Percentiles rank a stretch among this genome's conserved stretches.
These are phyloP conservation scores for Trinectes maculatus DNA, from an alignment of 2,113 vertebrate genomes.

Conservation along the genomic window DNA sequence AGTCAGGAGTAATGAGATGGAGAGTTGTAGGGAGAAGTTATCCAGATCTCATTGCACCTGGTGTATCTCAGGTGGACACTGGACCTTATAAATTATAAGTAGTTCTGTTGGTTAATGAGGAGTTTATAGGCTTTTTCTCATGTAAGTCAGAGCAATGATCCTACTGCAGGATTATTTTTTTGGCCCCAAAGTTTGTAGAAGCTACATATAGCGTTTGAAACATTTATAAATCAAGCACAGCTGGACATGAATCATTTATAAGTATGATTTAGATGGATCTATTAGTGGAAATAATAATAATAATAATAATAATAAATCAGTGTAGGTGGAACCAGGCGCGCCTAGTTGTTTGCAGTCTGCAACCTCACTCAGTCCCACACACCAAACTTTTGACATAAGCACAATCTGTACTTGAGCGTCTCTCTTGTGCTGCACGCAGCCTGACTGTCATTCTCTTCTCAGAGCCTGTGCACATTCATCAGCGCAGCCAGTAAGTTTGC, in stretches of 20 bases:
- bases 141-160: slow-evolving; percentile 13
- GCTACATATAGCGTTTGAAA: background rate
- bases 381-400: too few species aligned
- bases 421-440: too few species aligned
- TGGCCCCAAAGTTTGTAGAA: background rate
- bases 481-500: slow-evolving; percentile 90
- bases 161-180: background rate
- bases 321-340: too few species aligned
- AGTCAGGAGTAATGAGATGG: slow-evolving; percentile 48
- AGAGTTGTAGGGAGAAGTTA: slow-evolving; percentile 20
- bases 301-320: too few species aligned
- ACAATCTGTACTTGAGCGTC: too few species aligned
- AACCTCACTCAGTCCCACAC: too few species aligned
- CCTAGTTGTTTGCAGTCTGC: too few species aligned
- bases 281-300: background rate
- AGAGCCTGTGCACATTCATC: slow-evolving; percentile 91
- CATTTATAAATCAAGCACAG: background rate
- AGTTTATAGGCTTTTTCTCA: slow-evolving; percentile 19
- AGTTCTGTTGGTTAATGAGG: slow-evolving; percentile 17
- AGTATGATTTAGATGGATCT: too few species aligned
- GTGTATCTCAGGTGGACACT: background rate
- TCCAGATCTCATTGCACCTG: slow-evolving; percentile 29
- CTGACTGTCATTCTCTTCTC: background rate
- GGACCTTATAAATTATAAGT: slow-evolving; percentile 24
- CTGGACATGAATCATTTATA: background rate